A percentile compares a stretch with the other conserved stretches of the same genome.
phyloP scores from a whole-genome alignment of 2,888 invertebrate genomes.

The Drosophila mimetica region DNA sequence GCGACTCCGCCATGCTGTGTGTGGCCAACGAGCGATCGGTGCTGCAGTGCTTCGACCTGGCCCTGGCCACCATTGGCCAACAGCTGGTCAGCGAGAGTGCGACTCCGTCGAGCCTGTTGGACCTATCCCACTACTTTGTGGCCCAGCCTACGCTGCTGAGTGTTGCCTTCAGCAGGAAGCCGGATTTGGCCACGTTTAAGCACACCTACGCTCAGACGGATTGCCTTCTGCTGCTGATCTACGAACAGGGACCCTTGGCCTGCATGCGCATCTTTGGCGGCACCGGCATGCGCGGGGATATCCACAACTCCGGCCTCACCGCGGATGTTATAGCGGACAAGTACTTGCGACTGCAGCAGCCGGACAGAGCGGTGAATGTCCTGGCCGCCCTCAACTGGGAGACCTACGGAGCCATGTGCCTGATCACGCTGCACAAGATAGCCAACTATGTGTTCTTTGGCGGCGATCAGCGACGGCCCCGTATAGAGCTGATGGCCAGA shows the following conservation, averaged over 20 bases:
- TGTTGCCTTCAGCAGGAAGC: constrained; percentile 87
- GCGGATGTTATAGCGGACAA: constrained; percentile 87
- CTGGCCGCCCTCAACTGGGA: constrained; percentile 91
- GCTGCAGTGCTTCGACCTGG: constrained; percentile 90
- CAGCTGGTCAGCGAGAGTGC: constrained; percentile 89
- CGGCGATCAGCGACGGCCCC: constrained; percentile 77
- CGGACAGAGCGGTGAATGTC: constrained; percentile 89
- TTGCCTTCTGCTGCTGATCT: constrained; percentile 86
- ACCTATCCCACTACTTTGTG: constrained; percentile 86
- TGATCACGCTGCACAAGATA: constrained; percentile 90
- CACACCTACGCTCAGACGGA: constrained; percentile 85
- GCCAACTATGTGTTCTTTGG: constrained; percentile 86
- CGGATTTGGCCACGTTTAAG: constrained; percentile 82
- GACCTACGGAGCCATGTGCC: constrained; percentile 89
- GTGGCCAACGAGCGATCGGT: constrained; percentile 90
- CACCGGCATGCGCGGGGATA: constrained; percentile 84
- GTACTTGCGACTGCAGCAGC: constrained; percentile 87
- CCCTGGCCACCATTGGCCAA: constrained; percentile 88
- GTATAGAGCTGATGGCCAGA: constrained; percentile 88
- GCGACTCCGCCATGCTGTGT: constrained; percentile 88
- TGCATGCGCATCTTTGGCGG: constrained; percentile 86
- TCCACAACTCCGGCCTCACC: constrained; percentile 85
- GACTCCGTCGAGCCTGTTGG: constrained; percentile 87
- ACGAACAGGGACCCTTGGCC: constrained; percentile 88
- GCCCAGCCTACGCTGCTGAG: constrained; percentile 86